Conservation (phyloP, 2,888 invertebrate genomes). For the Apodemia zela region DNA sequence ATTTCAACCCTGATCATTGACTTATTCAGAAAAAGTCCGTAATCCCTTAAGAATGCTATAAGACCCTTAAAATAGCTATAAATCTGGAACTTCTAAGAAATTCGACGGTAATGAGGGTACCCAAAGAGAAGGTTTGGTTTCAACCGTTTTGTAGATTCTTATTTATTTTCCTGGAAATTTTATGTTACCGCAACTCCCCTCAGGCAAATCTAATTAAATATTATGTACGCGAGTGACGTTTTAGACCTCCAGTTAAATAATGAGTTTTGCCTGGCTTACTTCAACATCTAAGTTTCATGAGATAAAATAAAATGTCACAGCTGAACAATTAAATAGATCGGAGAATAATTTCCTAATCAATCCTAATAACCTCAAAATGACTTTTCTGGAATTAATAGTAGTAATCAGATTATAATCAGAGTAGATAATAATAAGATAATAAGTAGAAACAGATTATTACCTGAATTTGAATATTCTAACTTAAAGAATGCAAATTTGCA, state of each 20-base stretch:
- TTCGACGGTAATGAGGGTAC: conserved; percentile 19
- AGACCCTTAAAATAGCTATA: conserved; percentile 21
- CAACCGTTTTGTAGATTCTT: conserved; percentile 1
- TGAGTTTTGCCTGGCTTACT: not conserved
- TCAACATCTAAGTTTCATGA: not conserved
- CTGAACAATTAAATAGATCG: not conserved
- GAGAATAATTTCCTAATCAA: not conserved
- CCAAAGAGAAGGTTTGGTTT: conserved; percentile 2
- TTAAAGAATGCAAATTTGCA: too few species aligned
- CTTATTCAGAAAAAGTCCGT: conserved; percentile 9
- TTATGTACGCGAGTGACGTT: not conserved
- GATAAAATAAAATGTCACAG: not conserved
- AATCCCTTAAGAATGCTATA: conserved; percentile 14
- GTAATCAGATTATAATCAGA: too few species aligned
- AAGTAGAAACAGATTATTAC: too few species aligned
- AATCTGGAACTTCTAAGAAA: conserved; percentile 22
- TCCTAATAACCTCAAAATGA: too few species aligned
- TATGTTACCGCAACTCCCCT: not conserved
- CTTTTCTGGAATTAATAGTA: too few species aligned
- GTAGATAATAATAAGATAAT: too few species aligned
- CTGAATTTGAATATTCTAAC: too few species aligned
- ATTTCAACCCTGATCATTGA: not conserved
- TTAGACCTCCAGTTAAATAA: too few species aligned
- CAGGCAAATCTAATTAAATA: not conserved
- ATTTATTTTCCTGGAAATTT: conserved; percentile 5